A percentile compares a stretch with the other conserved stretches of the same genome.
These are phyloP conservation scores for Nasonia oneida DNA, from an alignment of 2,888 invertebrate species.

Conservation along the genomic window DNA sequence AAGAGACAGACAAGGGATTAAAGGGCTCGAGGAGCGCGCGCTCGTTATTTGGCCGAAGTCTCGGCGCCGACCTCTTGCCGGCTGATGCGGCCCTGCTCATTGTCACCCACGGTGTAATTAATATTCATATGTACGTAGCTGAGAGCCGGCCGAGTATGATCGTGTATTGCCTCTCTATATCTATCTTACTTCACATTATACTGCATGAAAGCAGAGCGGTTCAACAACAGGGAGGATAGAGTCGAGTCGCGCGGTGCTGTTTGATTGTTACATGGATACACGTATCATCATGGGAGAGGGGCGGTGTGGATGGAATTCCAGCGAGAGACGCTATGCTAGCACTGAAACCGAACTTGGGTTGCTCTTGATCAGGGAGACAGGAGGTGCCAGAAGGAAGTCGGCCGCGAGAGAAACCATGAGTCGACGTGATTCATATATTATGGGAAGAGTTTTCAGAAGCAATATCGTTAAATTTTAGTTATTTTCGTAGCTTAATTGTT, in stretches of 20 bases:
- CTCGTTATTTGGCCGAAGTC: constrained; percentile 59
- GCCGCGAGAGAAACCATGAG: neutral
- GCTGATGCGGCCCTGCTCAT: constrained; percentile 72
- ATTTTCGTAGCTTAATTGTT: no score
- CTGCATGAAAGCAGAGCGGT: neutral
- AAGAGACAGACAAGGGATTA: constrained; percentile 65
- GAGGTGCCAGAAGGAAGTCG: neutral
- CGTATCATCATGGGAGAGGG: neutral
- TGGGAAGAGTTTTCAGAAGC: neutral
- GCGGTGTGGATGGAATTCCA: neutral
- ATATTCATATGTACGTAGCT: constrained; percentile 74
- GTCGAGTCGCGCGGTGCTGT: neutral
- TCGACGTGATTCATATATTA: neutral
- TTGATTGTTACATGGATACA: neutral
- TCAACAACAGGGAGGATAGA: neutral
- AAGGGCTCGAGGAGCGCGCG: constrained; percentile 45
- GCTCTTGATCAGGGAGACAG: constrained; percentile 34
- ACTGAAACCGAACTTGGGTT: constrained; percentile 39
- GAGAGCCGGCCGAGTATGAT: constrained; percentile 63
- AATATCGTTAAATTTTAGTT: no score
- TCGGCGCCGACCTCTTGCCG: constrained; percentile 69
- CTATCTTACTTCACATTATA: neutral
- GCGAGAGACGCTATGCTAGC: constrained; percentile 24
- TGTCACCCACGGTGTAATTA: constrained; percentile 78
- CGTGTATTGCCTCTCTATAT: constrained; percentile 17